Evolutionary conservation across 1,140 invertebrate species (phyloP), one percentile per base, ranked within the genome.

Genomic region (Rhynchophorus ferrugineus): DNA sequence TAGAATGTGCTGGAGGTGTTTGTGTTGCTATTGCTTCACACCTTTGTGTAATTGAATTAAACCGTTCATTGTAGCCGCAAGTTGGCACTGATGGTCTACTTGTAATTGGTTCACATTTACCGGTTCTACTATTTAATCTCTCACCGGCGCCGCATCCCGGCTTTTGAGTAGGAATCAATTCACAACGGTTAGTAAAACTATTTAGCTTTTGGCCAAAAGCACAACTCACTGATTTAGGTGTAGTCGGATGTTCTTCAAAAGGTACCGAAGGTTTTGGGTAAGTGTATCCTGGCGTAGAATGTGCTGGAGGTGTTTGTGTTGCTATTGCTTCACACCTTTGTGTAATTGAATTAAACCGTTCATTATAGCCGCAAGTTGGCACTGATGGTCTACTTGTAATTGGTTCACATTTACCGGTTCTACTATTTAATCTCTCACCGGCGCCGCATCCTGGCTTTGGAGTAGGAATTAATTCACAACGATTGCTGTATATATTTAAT

Each of bases 261-360:
- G 34, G 34, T n/a, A 54, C 44, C 3, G 52, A 48, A 17, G 44
- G 43, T 21, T 36, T 54, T 7, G 44, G 45, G 16, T 54, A 48
- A 2, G 22, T 48, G 16, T 45, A 46, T 5, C 38, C 38, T 13
- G 14, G 29, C 19, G 36, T 22, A 7, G 34, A 6, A 19, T 3
- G 5, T 6, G 37, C 9, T 6, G 22, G 8, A 33, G 44, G 13
- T 21, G 9, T 51, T 33, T 39, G 7, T n/a, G 21, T 43, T 18
- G 49, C 6, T 14, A 33, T 14, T 16, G 21, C 18, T 1, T 47
- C 44, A 37, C 44, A 47, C 11, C 19, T 9, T 9, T 34, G 29
- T 16, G 44, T 36, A 9, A 18, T 11, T 24, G 13, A 11, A 39
- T 49, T 49, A 1, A 38, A 16, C 22, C 11, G 36, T 16, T 49